Percentiles rank a stretch among this genome's conserved stretches.
Evolutionary conservation across 1,140 invertebrate species (phyloP).

Genomic region (Archivesica marissinica): DNA sequence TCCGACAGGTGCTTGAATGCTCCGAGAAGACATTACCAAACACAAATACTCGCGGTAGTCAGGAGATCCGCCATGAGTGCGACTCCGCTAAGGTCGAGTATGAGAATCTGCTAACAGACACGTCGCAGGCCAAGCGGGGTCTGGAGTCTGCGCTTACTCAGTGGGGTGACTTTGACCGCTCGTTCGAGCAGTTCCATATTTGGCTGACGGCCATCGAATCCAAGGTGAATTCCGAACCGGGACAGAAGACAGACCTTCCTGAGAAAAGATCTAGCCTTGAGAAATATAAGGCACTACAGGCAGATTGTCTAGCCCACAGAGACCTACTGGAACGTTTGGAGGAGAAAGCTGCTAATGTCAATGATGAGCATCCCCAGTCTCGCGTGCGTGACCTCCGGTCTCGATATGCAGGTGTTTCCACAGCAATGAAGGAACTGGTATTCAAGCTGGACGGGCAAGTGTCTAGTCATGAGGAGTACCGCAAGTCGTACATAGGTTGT

Average conservation of each 20-base stretch:
- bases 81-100: constrained; percentile 78
- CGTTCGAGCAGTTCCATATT: constrained; percentile 90
- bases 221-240: constrained; percentile 88
- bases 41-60: constrained; percentile 77
- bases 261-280: constrained; percentile 96
- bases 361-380: constrained; percentile 71
- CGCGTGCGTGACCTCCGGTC: constrained; percentile 71
- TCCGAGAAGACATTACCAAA: constrained; percentile 79
- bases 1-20: constrained; percentile 76
- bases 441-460: constrained; percentile 92
- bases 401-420: constrained; percentile 67
- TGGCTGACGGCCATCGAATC: constrained; percentile 96
- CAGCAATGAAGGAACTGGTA: constrained; percentile 67
- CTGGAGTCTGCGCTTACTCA: constrained; percentile 83
- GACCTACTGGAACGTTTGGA: constrained; percentile 74
- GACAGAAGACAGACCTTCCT: constrained; percentile 90
- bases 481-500: constrained; percentile 91
- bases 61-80: constrained; percentile 76
- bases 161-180: constrained; percentile 86
- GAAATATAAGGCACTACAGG: constrained; percentile 89
- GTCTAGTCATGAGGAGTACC: constrained; percentile 93
- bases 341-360: constrained; percentile 75
- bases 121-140: constrained; percentile 78
- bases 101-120: constrained; percentile 79
- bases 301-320: constrained; percentile 77